Base-by-base conservation (phyloP, 2,113 vertebrate species). In the Ivindomyrus marchei region DNA sequence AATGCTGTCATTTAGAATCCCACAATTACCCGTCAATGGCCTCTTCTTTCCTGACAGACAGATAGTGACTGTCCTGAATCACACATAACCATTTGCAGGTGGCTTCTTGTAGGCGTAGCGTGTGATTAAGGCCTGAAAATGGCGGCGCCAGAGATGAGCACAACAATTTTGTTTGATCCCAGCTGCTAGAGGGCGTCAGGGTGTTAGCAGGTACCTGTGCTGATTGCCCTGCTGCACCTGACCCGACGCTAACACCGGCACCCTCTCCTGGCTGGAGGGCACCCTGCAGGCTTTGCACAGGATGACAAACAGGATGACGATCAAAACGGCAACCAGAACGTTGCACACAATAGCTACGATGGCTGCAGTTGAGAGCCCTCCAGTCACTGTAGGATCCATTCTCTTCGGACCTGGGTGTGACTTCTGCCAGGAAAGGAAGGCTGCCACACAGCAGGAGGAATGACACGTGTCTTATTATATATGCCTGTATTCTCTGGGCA, bases 301-400 rank as follows among this genome's bases (percentile, higher is more conserved):
- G 90, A 97, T 92, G 0, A 96, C 91, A 89, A 96, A 95, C 10
- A 97, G 95, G 50, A 96, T 92, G 3, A 96, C 91, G 13, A 97
- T 94, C 80, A 97, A 94, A 84, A 96, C 7, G 50, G 95, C 95
- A 19, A 96, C 94, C 27, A 95, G 91, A 0, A 95, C 74, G 86
- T 97, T 97, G 92, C 96, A 96, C 70, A 92, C 95, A 1, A 97
- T 96, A 91, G 96, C 96, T 91, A 96, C 95, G 89, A 96, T 70
- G 1, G 96, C 96, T 7, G 95, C 96, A 9, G 94, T 95, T 74
- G 96, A 96, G 88, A 97, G 93, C 83, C 92, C 93, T 17, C 85
- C 62, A 36, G 50, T 92, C 80, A 88, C 90, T 39, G 47, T 88
- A 49, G 93, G 91, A 58, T 95, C 96, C 94, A 96, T 96, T 4